phyloP scores from a whole-genome alignment of 2,797 vertebrate species.

The Oreortyx pictus region DNA sequence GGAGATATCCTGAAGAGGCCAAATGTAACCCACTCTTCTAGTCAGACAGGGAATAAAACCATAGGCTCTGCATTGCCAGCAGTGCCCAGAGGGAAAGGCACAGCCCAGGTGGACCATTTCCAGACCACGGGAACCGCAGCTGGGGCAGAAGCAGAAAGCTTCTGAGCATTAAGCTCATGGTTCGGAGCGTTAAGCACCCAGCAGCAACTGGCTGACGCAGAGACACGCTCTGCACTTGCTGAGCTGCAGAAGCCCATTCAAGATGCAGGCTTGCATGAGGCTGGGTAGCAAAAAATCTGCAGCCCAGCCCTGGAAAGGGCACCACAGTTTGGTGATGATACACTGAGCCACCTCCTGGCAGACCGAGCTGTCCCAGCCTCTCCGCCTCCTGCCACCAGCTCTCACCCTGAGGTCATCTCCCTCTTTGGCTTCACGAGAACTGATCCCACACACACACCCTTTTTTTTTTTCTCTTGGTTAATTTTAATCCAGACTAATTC shows the following conservation, averaged over 20 bases:
- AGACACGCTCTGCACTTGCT: not conserved
- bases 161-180: not conserved
- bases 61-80: not conserved
- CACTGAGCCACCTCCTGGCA: not conserved
- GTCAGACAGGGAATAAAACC: not conserved
- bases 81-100: constrained; percentile 14
- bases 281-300: not conserved
- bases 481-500: constrained; percentile 4
- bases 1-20: not conserved
- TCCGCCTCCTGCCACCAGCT: not conserved
- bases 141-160: not conserved
- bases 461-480: not conserved
- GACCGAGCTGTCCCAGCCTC: not conserved
- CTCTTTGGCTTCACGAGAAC: not conserved
- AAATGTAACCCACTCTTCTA: constrained; percentile 29
- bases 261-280: not conserved
- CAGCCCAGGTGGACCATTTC: not conserved
- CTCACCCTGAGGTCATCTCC: not conserved
- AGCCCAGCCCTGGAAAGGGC: not conserved
- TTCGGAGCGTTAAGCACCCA: not conserved
- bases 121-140: not conserved
- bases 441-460: not conserved
- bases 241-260: not conserved
- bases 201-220: not conserved
- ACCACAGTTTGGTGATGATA: not conserved